These are phyloP conservation scores for Apamea crenata DNA, from an alignment of 2,888 invertebrate species.

Conservation along the genomic window DNA sequence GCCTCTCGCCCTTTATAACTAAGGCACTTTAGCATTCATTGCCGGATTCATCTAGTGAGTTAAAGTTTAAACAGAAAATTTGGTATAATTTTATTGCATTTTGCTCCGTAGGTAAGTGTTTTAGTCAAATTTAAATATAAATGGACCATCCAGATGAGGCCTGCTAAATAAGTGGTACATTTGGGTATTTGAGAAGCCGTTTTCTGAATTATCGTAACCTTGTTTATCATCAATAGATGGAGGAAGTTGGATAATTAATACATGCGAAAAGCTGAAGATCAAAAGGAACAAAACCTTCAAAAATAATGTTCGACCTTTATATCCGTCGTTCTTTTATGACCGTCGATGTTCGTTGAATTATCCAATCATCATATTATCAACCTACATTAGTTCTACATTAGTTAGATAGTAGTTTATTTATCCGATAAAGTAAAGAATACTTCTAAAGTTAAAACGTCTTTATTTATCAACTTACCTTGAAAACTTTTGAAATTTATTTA, in stretches of 20 bases:
- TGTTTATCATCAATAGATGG: not conserved
- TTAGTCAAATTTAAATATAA: constrained; percentile 1
- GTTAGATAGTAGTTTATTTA: too few species aligned
- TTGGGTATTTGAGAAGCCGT: not conserved
- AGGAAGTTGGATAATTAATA: not conserved
- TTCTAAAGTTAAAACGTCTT: not conserved
- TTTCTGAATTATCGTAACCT: not conserved
- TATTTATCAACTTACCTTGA: too few species aligned
- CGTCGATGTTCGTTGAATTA: not conserved
- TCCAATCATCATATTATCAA: not conserved
- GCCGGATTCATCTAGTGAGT: not conserved
- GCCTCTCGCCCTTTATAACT: constrained; percentile 6
- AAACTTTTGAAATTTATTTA: not conserved
- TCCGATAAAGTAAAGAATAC: too few species aligned
- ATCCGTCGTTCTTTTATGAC: too few species aligned
- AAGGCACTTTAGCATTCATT: constrained; percentile 41
- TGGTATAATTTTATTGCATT: constrained; percentile 32
- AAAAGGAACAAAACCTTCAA: not conserved
- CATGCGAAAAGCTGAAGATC: not conserved
- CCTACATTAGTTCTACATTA: too few species aligned
- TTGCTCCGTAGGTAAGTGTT: not conserved
- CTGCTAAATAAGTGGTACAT: not conserved
- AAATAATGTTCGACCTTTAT: not conserved
- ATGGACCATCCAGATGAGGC: not conserved
- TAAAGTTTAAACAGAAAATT: constrained; percentile 18